phyloP scores from a whole-genome alignment of 37 sponge, comb jelly and placozoan genomes.

The Axinella damicornis region DNA sequence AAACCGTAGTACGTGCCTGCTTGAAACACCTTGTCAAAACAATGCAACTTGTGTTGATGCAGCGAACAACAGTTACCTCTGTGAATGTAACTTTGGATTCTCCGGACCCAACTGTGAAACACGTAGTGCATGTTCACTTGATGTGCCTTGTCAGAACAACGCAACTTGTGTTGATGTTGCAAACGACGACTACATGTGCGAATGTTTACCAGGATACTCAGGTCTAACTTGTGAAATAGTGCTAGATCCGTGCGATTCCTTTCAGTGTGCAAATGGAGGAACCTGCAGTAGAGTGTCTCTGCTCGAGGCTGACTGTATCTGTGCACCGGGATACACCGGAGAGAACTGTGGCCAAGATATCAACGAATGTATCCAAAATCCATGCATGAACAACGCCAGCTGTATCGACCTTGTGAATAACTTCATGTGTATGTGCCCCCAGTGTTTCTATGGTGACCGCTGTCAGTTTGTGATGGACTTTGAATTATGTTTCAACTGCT shows the following conservation, averaged over 20 bases:
- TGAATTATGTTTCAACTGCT: slow-evolving; percentile 56
- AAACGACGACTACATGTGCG: slow-evolving; percentile 16
- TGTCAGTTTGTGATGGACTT: slow-evolving; percentile 68
- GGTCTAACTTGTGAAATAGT: slow-evolving; percentile 31
- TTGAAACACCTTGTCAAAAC: slow-evolving; percentile 53
- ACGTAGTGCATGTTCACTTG: slow-evolving; percentile 28
- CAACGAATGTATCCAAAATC: slow-evolving; percentile 54
- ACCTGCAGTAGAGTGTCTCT: background rate
- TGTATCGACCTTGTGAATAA: slow-evolving; percentile 40
- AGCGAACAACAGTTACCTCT: slow-evolving; percentile 28
- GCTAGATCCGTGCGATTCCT: slow-evolving; percentile 41
- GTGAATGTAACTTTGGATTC: slow-evolving; percentile 66
- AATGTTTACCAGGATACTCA: slow-evolving; percentile 40
- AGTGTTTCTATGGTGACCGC: slow-evolving; percentile 47
- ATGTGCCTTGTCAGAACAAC: slow-evolving; percentile 46
- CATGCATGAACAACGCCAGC: slow-evolving; percentile 47
- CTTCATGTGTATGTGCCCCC: slow-evolving; percentile 54
- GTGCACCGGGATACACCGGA: slow-evolving; percentile 61
- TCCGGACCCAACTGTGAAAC: slow-evolving; percentile 52
- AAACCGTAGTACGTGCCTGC: slow-evolving; percentile 48
- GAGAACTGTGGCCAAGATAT: slow-evolving; percentile 59
- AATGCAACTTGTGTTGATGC: slow-evolving; percentile 21
- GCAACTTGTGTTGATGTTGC: slow-evolving; percentile 37
- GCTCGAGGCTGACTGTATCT: slow-evolving; percentile 26
- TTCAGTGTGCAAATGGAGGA: slow-evolving; percentile 57